Evolutionary conservation across 1,140 invertebrate genomes (phyloP).

Genomic region (Coptotermes formosanus): DNA sequence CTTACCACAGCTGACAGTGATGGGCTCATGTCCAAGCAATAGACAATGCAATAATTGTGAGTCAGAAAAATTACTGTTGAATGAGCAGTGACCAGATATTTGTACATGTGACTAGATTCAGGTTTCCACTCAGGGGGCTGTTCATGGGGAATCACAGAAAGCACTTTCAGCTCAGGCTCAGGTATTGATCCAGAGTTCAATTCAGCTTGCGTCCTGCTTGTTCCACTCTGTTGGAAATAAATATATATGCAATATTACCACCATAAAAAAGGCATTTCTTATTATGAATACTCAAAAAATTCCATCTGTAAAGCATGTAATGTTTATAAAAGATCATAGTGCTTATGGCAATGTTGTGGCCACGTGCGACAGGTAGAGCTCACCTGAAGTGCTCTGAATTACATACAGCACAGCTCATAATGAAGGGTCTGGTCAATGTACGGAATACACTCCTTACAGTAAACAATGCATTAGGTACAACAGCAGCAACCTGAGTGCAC

Average conservation of each 20-base stretch:
- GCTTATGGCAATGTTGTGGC: too few species aligned
- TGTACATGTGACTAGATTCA: conserved; percentile 54
- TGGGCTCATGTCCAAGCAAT: conserved; percentile 79
- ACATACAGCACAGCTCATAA: too few species aligned
- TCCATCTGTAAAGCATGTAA: too few species aligned
- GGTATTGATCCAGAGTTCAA: conserved; percentile 44
- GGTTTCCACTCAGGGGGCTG: conserved; percentile 51
- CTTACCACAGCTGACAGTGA: conserved; percentile 69
- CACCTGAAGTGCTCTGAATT: too few species aligned
- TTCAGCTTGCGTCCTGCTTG: not conserved
- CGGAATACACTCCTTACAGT: too few species aligned
- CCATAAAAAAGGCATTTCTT: conserved; percentile 16
- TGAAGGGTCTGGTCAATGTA: too few species aligned
- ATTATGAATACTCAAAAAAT: too few species aligned
- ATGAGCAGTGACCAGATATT: conserved; percentile 47
- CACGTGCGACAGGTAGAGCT: too few species aligned
- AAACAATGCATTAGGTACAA: too few species aligned
- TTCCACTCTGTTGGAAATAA: conserved; percentile 22
- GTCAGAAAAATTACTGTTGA: conserved; percentile 55
- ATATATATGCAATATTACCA: conserved; percentile 21
- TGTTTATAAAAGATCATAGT: too few species aligned
- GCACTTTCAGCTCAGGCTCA: conserved; percentile 58
- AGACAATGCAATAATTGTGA: conserved; percentile 67
- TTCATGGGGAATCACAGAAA: conserved; percentile 62
- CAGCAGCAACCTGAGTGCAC: too few species aligned